A percentile compares a stretch with the other conserved stretches of the same genome.
Evolutionary conservation across 2,888 invertebrate species (phyloP).

Genomic region (Axea sp.): DNA sequence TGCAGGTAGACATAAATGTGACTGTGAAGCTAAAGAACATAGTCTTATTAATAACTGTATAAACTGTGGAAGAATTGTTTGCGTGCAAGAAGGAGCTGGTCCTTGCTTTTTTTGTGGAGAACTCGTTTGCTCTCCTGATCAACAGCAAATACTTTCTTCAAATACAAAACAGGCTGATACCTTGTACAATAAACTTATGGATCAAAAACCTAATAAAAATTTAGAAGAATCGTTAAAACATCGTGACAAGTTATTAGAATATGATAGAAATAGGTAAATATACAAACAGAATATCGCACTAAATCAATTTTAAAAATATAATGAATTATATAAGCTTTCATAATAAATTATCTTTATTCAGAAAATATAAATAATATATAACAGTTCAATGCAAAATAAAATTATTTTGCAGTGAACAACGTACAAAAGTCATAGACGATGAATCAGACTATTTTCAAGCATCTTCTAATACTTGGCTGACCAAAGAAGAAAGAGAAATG

Average conservation of each 20-base stretch:
- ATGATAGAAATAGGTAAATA: conserved; percentile 91
- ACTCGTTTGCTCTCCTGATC: conserved; percentile 89
- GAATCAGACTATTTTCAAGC: conserved; percentile 94
- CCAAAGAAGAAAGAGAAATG: conserved; percentile 84
- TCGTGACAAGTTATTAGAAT: conserved; percentile 90
- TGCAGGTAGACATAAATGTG: conserved; percentile 90
- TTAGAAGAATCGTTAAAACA: conserved; percentile 88
- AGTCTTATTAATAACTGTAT: conserved; percentile 94
- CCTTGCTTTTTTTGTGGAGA: conserved; percentile 96
- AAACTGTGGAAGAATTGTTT: conserved; percentile 96
- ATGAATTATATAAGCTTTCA: too few species aligned
- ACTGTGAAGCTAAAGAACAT: conserved; percentile 96
- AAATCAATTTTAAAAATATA: too few species aligned
- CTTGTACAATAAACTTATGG: conserved; percentile 84
- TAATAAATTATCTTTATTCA: too few species aligned
- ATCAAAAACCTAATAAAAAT: conserved; percentile 81
- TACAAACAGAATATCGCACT: too few species aligned
- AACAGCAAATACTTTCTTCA: conserved; percentile 84
- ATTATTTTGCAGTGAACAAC: conserved; percentile 82
- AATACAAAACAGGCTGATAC: conserved; percentile 86
- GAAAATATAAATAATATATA: too few species aligned
- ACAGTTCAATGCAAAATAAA: not conserved
- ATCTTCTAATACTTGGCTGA: conserved; percentile 90
- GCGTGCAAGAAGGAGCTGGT: conserved; percentile 97
- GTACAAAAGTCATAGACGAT: conserved; percentile 93